phyloP scores from a whole-genome alignment of 1,140 invertebrate species.

The Ips typographus region DNA sequence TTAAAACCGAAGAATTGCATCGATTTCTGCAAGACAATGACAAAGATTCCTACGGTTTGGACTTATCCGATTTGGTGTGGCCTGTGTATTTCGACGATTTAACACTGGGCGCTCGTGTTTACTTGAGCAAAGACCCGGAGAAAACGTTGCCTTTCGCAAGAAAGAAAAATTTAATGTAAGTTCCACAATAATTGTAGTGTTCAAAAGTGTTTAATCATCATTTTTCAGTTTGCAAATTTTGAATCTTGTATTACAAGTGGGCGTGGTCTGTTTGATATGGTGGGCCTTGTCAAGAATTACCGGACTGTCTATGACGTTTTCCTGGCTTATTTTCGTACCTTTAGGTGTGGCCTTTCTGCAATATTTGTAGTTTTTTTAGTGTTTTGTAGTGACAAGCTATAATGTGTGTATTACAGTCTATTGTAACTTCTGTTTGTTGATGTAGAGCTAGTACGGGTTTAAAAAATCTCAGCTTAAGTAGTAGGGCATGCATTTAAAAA shows the following conservation, averaged over 20 bases:
- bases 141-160: conserved; percentile 69
- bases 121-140: conserved; percentile 74
- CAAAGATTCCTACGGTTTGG: conserved; percentile 69
- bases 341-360: neutral
- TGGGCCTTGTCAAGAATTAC: conserved; percentile 52
- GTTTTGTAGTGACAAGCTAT: too few relatives aligned
- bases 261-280: conserved; percentile 57
- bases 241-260: conserved; percentile 56
- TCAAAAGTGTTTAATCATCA: conserved; percentile 31
- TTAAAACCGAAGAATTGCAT: conserved; percentile 68
- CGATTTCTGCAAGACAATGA: conserved; percentile 68
- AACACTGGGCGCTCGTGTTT: conserved; percentile 71
- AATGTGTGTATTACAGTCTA: too few relatives aligned
- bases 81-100: conserved; percentile 70
- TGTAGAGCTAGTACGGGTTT: too few relatives aligned
- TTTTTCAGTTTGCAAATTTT: conserved; percentile 56
- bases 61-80: conserved; percentile 73
- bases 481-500: too few relatives aligned
- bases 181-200: too few relatives aligned
- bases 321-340: conserved; percentile 17
- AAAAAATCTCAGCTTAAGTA: too few relatives aligned
- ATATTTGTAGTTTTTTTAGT: too few relatives aligned
- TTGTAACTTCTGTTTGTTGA: too few relatives aligned
- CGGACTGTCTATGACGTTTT: conserved; percentile 23
- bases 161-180: conserved; percentile 68